These are phyloP conservation scores for Samia ricini DNA, from an alignment of 1,140 invertebrate species.

Conservation along the genomic window DNA sequence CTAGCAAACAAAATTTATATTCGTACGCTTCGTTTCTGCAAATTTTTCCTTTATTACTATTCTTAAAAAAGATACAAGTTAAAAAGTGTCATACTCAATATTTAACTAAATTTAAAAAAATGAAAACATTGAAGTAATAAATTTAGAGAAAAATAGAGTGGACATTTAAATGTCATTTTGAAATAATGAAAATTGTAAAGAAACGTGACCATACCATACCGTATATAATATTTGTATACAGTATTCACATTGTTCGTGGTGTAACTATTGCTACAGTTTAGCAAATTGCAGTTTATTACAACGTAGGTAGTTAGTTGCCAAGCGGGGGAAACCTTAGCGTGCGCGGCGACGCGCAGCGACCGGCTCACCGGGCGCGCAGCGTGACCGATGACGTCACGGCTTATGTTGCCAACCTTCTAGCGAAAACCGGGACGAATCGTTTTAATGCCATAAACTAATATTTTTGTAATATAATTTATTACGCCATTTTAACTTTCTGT, in stretches of 20 bases:
- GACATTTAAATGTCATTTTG: not conserved
- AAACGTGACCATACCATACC: not conserved
- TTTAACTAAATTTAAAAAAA: no score
- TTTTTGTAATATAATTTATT: no score
- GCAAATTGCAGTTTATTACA: not conserved
- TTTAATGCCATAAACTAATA: not conserved
- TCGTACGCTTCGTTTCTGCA: no score
- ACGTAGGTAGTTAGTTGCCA: not conserved
- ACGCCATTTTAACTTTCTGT: no score
- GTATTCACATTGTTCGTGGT: not conserved
- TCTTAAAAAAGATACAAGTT: no score
- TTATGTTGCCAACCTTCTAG: not conserved
- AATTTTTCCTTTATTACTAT: no score
- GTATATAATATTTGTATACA: not conserved
- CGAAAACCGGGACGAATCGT: not conserved
- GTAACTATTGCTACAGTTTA: not conserved
- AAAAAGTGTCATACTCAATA: no score
- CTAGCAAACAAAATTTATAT: no score
- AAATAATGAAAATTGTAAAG: not conserved
- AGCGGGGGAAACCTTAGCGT: not conserved
- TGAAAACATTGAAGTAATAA: not conserved
- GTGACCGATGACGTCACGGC: conserved; percentile 8
- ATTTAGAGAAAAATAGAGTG: not conserved
- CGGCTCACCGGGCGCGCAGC: not conserved
- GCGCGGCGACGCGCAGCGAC: not conserved